Evolutionary conservation across 1,140 invertebrate genomes (phyloP).

Genomic region (Ooceraea biroi): DNA sequence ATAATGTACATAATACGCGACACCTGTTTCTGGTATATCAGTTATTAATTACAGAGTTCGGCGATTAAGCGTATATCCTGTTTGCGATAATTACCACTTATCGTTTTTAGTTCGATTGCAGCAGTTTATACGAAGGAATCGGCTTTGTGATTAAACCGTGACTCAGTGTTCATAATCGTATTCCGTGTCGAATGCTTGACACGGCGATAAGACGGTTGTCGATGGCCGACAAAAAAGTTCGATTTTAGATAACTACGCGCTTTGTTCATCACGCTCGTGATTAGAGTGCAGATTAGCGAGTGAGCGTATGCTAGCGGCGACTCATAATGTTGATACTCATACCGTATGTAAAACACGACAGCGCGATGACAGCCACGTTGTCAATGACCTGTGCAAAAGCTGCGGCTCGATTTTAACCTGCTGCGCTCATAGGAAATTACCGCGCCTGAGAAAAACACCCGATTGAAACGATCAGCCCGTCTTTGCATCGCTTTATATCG

Average conservation of each 20-base stretch:
- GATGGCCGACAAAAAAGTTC: conserved; percentile 58
- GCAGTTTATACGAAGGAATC: conserved; percentile 21
- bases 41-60: conserved; percentile 33
- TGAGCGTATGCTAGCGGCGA: conserved; percentile 18
- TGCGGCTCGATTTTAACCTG: conserved; percentile 27
- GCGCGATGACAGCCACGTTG: conserved; percentile 51
- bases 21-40: neutral
- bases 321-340: conserved; percentile 52
- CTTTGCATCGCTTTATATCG: no score
- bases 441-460: neutral
- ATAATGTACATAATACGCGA: no score
- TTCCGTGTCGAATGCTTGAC: conserved; percentile 55
- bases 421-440: neutral
- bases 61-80: conserved; percentile 5
- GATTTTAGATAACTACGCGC: conserved; percentile 60
- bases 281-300: conserved; percentile 54
- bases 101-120: conserved; percentile 36
- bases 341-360: conserved; percentile 58
- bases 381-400: conserved; percentile 52
- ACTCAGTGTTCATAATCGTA: conserved; percentile 52
- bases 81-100: conserved; percentile 34
- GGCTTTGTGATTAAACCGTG: conserved; percentile 56
- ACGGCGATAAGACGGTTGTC: conserved; percentile 58
- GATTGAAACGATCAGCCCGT: neutral
- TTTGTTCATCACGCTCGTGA: conserved; percentile 59